Evolutionary conservation across 2,113 vertebrate genomes (phyloP).

Genomic region (Astatotilapia flaviijosephi): DNA sequence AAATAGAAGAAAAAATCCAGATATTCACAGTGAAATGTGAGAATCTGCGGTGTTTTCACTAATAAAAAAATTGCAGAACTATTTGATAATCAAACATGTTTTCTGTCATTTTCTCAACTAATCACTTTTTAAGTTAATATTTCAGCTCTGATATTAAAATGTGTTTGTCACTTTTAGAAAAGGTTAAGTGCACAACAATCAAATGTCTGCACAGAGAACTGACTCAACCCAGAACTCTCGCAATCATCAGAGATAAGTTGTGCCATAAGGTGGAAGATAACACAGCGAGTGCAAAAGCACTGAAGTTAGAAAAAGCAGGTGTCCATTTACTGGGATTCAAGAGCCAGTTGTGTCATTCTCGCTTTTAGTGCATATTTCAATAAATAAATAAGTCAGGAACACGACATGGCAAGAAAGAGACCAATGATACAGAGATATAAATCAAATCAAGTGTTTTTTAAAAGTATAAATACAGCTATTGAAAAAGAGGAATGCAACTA

Average conservation of each 20-base stretch:
- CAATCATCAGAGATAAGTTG: neutral
- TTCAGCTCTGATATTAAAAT: neutral
- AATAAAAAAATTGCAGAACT: neutral
- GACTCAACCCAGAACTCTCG: neutral
- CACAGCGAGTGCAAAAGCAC: neutral
- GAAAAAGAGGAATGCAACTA: neutral
- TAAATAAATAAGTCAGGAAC: neutral
- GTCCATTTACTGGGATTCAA: fast-evolving
- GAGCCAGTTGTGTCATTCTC: neutral
- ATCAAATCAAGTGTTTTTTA: neutral
- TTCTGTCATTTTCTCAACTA: neutral
- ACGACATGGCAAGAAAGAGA: neutral
- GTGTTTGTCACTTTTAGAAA: neutral
- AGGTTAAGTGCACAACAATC: neutral
- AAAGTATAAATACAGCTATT: neutral
- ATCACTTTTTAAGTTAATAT: neutral
- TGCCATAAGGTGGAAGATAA: neutral
- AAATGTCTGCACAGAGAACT: neutral
- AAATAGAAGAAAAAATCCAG: neutral
- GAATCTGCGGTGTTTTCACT: neutral
- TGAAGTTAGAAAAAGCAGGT: neutral
- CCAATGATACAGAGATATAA: neutral
- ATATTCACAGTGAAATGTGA: neutral
- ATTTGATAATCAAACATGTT: neutral
- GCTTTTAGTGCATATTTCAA: neutral